Evolutionary conservation across 1,140 invertebrate species (phyloP).

Genomic region (Anoplophora glabripennis): DNA sequence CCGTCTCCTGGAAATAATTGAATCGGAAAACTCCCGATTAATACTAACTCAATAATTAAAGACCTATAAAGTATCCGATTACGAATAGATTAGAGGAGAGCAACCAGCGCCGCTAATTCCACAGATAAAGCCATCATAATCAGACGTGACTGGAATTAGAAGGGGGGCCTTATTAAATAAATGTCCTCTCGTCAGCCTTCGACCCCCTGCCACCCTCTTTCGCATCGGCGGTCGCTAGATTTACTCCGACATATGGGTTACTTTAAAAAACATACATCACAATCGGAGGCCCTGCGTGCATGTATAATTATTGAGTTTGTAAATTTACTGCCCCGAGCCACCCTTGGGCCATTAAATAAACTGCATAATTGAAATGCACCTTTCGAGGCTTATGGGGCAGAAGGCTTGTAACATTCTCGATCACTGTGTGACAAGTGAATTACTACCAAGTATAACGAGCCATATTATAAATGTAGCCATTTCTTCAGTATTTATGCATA

Average conservation of each 20-base stretch:
- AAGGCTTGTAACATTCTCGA: too few relatives aligned
- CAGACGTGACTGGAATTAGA: constrained; percentile 19
- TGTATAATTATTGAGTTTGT: too few relatives aligned
- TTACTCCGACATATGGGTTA: constrained; percentile 26
- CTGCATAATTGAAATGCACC: constrained; percentile 5
- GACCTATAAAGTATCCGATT: neutral
- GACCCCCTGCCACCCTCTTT: constrained; percentile 14
- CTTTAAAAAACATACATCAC: constrained; percentile 29
- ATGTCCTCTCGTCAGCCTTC: neutral
- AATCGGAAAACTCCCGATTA: too few relatives aligned
- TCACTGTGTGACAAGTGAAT: too few relatives aligned
- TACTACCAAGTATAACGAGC: too few relatives aligned
- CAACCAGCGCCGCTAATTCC: constrained; percentile 11
- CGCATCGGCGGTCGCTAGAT: constrained; percentile 4
- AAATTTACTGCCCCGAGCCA: too few relatives aligned
- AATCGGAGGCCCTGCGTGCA: constrained; percentile 15
- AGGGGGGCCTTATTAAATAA: constrained; percentile 25
- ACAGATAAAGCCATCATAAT: constrained; percentile 26
- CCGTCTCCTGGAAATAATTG: too few relatives aligned
- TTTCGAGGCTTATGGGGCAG: too few relatives aligned
- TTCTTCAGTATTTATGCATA: too few relatives aligned
- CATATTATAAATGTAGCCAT: too few relatives aligned
- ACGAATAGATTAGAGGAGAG: constrained; percentile 4
- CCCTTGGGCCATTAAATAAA: constrained; percentile 2
- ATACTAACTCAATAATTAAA: neutral